These are phyloP conservation scores for Philypnodon macrostomus DNA, from an alignment of 2,797 vertebrate species.

Conservation along the genomic window DNA sequence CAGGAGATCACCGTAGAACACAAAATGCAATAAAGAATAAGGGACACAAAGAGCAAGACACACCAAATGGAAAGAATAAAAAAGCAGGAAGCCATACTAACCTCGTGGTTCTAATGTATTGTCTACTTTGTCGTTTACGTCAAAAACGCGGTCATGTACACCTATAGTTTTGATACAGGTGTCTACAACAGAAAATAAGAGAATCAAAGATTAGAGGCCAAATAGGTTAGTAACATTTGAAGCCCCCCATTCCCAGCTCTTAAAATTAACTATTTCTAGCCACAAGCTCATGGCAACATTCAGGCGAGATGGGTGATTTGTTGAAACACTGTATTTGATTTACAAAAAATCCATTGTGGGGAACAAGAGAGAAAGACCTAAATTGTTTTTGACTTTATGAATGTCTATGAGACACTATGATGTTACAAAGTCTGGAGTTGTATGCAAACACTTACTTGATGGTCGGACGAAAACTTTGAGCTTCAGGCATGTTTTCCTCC, in stretches of 20 bases:
- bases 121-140: conserved; percentile 99
- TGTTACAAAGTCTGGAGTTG: conserved; percentile 35
- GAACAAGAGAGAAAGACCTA: conserved; percentile 48
- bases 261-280: conserved; percentile 65
- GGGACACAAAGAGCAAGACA: conserved; percentile 39
- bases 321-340: neutral
- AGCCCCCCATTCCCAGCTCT: conserved; percentile 50
- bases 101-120: conserved; percentile 99
- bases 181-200: conserved; percentile 89
- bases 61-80: conserved; percentile 74
- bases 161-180: conserved; percentile 99
- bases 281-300: conserved; percentile 78
- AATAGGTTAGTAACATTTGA: conserved; percentile 88
- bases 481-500: conserved; percentile 95
- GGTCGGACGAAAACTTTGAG: conserved; percentile 97
- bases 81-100: conserved; percentile 95
- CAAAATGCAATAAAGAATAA: conserved; percentile 26
- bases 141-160: conserved; percentile 99
- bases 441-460: conserved; percentile 88
- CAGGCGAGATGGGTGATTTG: conserved; percentile 53
- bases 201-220: conserved; percentile 71
- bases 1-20: conserved; percentile 13
- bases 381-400: conserved; percentile 64
- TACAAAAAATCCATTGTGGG: conserved; percentile 7
- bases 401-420: conserved; percentile 60